phyloP scores from a whole-genome alignment of 2,797 vertebrate species.

The Hafferia zeledoni region DNA sequence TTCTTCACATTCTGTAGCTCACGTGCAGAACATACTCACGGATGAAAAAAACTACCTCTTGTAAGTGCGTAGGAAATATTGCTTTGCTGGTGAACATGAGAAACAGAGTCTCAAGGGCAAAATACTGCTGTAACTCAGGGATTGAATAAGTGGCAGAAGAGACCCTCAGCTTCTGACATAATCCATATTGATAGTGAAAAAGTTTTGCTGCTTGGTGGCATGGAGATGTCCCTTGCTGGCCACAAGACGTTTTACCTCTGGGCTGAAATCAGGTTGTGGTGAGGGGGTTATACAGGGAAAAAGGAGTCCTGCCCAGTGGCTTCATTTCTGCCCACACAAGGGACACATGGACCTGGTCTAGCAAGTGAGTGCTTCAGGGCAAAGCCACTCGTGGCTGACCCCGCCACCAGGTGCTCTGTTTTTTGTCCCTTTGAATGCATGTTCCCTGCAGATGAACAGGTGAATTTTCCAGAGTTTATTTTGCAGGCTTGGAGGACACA shows the following conservation, averaged over 20 bases:
- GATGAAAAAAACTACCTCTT: not conserved
- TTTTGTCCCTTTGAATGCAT: not conserved
- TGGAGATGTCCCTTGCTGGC: not conserved
- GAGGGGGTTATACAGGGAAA: not conserved
- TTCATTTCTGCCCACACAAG: not conserved
- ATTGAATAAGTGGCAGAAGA: not conserved
- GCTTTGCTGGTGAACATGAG: not conserved
- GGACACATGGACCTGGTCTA: not conserved
- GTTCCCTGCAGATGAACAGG: not conserved
- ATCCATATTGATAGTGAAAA: not conserved
- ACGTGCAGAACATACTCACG: accelerated
- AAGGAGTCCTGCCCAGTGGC: not conserved
- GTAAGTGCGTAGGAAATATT: not conserved
- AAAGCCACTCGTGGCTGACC: not conserved
- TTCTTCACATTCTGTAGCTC: not conserved
- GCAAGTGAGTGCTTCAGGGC: not conserved
- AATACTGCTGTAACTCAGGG: not conserved
- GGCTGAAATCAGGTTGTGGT: not conserved
- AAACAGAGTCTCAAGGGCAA: not conserved
- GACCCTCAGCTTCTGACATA: not conserved
- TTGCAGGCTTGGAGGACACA: not conserved
- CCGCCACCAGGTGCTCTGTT: accelerated
- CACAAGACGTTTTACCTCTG: not conserved
- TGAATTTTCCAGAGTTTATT: not conserved
- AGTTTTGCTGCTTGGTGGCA: not conserved